These are phyloP conservation scores for Acipenser ruthenus DNA, from an alignment of 2,797 vertebrate species.

Conservation along the genomic window DNA sequence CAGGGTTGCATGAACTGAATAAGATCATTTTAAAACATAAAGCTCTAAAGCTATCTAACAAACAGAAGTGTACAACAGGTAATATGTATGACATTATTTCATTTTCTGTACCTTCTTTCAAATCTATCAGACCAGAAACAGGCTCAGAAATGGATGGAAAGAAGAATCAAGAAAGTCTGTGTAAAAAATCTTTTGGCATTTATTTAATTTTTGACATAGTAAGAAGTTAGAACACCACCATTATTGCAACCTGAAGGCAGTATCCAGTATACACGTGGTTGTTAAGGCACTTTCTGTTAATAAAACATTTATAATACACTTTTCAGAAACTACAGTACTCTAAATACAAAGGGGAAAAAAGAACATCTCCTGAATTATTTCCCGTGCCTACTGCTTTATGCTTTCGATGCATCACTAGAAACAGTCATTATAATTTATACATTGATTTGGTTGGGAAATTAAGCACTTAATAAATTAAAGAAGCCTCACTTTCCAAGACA, in stretches of 20 bases:
- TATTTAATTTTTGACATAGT: slow-evolving; percentile 65
- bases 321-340: slow-evolving; percentile 25
- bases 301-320: slow-evolving; percentile 39
- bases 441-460: background rate
- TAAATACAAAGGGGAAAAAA: slow-evolving; percentile 36
- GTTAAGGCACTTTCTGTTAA: slow-evolving; percentile 49
- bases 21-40: too few species aligned
- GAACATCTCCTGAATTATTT: slow-evolving; percentile 5
- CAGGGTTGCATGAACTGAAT: too few species aligned
- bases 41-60: too few species aligned
- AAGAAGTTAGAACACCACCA: slow-evolving; percentile 41
- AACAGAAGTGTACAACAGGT: too few species aligned
- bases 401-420: slow-evolving; percentile 15
- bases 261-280: slow-evolving; percentile 27
- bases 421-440: slow-evolving; percentile 25
- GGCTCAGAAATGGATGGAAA: background rate
- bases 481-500: too few species aligned
- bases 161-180: background rate
- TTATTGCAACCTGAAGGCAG: slow-evolving; percentile 48
- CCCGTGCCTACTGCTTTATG: slow-evolving; percentile 24
- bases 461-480: too few species aligned
- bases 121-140: too few species aligned
- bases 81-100: too few species aligned
- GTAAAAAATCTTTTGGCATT: slow-evolving; percentile 56
- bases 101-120: too few species aligned